Evolutionary conservation across 2,113 vertebrate genomes (phyloP).

Genomic region (Elaphurus davidianus): DNA sequence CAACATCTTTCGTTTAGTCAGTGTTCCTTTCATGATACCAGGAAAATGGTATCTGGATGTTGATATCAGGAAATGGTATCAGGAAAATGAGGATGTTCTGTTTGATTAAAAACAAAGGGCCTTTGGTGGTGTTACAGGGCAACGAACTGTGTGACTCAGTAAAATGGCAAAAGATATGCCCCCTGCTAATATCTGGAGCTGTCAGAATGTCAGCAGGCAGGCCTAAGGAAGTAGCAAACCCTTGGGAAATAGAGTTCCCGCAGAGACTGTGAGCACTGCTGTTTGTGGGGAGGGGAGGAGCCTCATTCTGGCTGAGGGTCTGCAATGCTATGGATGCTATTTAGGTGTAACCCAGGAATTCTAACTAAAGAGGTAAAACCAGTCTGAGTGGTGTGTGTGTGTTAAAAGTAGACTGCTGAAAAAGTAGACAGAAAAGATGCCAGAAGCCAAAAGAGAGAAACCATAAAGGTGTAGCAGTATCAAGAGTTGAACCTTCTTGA

Average conservation of each 20-base stretch:
- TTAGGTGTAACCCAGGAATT: background rate
- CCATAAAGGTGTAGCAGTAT: background rate
- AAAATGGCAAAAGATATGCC: background rate
- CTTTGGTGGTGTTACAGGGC: background rate
- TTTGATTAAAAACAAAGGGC: background rate
- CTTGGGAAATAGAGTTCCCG: background rate
- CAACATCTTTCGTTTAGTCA: background rate
- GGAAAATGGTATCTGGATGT: too few relatives aligned
- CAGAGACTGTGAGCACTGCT: background rate
- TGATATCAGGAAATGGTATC: too few relatives aligned
- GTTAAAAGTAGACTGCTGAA: background rate
- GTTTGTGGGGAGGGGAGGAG: background rate
- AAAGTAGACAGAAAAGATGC: background rate
- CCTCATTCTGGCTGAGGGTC: background rate
- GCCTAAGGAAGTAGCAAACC: background rate
- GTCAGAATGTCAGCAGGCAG: background rate
- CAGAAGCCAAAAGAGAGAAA: background rate
- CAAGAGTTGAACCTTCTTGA: background rate
- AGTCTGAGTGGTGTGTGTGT: background rate
- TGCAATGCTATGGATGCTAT: background rate
- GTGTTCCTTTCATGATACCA: background rate
- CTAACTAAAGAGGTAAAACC: background rate
- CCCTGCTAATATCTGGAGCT: background rate
- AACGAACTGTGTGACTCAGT: background rate
- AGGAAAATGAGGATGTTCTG: background rate